Conservation (phyloP, 2,888 invertebrate species). For the Pristionchus maxplancki region DNA sequence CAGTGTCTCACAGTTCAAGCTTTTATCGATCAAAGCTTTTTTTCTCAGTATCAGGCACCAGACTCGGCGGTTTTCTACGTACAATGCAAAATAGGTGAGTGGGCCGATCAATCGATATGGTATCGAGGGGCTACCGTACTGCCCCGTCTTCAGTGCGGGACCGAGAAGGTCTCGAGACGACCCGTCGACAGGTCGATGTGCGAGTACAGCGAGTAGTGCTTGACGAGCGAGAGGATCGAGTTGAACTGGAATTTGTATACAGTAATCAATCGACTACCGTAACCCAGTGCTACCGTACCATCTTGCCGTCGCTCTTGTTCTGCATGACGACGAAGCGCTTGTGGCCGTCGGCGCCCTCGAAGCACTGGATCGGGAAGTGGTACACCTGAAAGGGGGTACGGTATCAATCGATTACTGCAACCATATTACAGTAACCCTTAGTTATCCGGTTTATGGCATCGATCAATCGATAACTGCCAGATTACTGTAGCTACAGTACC, state of each 20-base stretch:
- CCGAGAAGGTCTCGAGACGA: neutral
- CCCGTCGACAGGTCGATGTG: neutral
- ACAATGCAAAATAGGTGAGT: neutral
- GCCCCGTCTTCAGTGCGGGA: neutral
- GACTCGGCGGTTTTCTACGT: neutral
- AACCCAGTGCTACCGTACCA: neutral
- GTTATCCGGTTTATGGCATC: neutral
- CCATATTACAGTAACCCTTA: no score
- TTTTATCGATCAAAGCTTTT: conserved; percentile 8
- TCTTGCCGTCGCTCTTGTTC: conserved; percentile 29
- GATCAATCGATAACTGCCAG: neutral
- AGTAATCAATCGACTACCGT: neutral
- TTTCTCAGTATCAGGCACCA: neutral
- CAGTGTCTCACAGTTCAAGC: neutral
- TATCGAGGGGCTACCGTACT: conserved; percentile 18
- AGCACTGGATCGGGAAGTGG: neutral
- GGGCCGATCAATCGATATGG: conserved; percentile 28
- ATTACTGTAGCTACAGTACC: neutral
- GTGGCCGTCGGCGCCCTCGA: neutral
- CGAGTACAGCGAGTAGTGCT: conserved; percentile 33
- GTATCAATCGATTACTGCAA: neutral
- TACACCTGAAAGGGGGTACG: neutral
- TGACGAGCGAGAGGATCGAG: conserved; percentile 16
- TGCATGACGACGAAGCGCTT: conserved; percentile 25
- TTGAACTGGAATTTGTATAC: neutral